Base-by-base conservation (phyloP, 2,888 invertebrate genomes). In the Stegana nigrithorax region DNA sequence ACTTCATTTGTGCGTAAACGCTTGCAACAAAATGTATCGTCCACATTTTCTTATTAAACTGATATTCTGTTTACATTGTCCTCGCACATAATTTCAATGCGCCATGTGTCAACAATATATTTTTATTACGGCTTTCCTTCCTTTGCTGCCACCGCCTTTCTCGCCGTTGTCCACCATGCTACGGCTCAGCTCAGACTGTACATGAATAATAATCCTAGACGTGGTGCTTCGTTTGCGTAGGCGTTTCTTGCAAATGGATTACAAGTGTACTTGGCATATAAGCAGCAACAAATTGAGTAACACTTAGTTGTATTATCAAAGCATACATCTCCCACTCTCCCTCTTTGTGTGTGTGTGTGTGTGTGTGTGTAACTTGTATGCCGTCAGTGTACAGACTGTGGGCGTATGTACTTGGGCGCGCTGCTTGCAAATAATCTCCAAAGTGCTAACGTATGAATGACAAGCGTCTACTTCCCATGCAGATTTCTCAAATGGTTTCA, bases 1-100 rank as follows among this genome's bases (percentile, higher is more conserved):
- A 73, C 80, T 59, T 72, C 73, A 32, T 82, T 81, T 67, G 62
- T 82, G 55, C 73, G 75, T 47, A 70, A 69, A 47, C 72, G 60
- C 68, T 59, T 62, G 36, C 27, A 56, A 32, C 51, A 66, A 62
- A 57, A 64, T 60, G 55, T 47, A 25, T n/a, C n/a, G n/a, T n/a
- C n/a, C n/a, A n/a, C n/a, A n/a, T n/a, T n/a, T n/a, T n/a, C n/a
- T 27, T 45, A 21, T 56, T 64, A 56, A 63, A 60, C 50, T 62
- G 65, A 56, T 60, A 62, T 36, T 8, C 12, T 55, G 53, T 55
- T 55, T 55, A 55, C 53, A 19, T 27, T 17, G 14, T 55, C 8
- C 8, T 55, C 19, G 25, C 51, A 45, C 5, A 42, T 29, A 53
- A 12, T 36, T 50, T 60, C 36, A 23, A 60, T 64, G 29, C 67